A percentile compares a stretch with the other conserved stretches of the same genome.
Evolutionary conservation across 2,113 vertebrate species (phyloP).

Genomic region (Nyctereutes procyonoides): DNA sequence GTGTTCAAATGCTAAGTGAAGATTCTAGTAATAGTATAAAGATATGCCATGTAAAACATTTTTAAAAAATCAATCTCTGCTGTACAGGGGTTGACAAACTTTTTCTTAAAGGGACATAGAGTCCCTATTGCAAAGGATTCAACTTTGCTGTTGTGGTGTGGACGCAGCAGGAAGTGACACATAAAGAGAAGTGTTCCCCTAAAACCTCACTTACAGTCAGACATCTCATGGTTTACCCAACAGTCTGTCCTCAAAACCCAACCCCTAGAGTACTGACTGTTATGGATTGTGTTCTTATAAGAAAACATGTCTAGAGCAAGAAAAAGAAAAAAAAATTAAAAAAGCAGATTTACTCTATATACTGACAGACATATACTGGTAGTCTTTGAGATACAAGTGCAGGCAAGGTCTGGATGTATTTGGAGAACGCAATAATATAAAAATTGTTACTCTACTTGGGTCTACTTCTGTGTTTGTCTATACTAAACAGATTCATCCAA

Average conservation of each 20-base stretch:
- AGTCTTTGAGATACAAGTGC: no score
- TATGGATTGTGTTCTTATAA: neutral
- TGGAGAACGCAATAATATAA: neutral
- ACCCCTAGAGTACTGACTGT: neutral
- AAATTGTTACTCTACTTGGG: neutral
- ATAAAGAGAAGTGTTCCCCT: neutral
- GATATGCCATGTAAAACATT: neutral
- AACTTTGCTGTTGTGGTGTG: fast-evolving
- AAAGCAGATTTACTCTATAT: neutral
- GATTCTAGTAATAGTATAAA: neutral
- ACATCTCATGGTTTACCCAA: neutral
- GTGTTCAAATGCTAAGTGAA: neutral
- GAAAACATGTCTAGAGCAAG: neutral
- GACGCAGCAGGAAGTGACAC: neutral
- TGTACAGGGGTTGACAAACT: neutral
- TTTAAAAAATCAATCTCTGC: neutral
- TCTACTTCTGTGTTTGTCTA: neutral
- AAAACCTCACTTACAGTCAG: neutral
- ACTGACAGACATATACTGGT: no score
- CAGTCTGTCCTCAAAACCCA: fast-evolving
- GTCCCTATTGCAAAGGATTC: neutral
- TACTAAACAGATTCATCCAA: neutral
- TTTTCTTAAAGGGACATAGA: neutral
- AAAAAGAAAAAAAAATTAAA: neutral
- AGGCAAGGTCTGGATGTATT: neutral